Base-by-base conservation (phyloP, 2,113 vertebrate species). In the Bostrychus sinensis region DNA sequence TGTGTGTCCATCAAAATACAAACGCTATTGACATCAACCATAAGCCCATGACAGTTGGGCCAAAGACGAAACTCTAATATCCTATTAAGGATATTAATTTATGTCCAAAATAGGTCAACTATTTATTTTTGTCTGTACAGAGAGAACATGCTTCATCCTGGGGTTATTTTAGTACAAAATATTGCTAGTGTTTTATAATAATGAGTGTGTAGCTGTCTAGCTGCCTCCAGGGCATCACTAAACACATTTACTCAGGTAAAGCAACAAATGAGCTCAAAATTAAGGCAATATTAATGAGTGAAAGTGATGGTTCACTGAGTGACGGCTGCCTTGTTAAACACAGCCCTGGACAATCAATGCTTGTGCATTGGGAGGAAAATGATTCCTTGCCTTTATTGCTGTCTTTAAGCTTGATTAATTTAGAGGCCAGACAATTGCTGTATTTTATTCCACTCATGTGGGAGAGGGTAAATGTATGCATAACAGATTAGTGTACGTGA, bases 371-470 rank as follows among this genome's bases (percentile, higher is more conserved):
- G 46, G 58, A 69, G 38, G 60, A 45, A 75, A 78, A 85, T 48
- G 1, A 67, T 57, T 46, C 8, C 45, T 69, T 63, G 56, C n/a
- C 62, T 74, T 80, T 66, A 78, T 74, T 72, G 62, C 58, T 32
- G 39, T 71, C 23, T 79, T 84, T 71, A 71, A 67, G 58, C 57
- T 26, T 74, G 55, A 81, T 78, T 82, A 34, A 80, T 76, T 72
- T 59, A 66, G 39, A 73, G 81, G 68, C 46, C 61, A 55, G 70
- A 63, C 46, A 58, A 76, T 28, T 75, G 59, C 26, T 64, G 56
- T 20, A 80, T 73, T 70, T 75, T 75, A 65, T 76, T 77, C 53
- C 43, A 59, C 26, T 73, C 60, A 69, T 48, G 48, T 66, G 62
- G 62, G 66, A 77, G 56, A 73, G 22, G 61, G 54, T 57, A 64